Evolutionary conservation across 2,113 vertebrate genomes (phyloP).

Genomic region (Hepsetus odoe): DNA sequence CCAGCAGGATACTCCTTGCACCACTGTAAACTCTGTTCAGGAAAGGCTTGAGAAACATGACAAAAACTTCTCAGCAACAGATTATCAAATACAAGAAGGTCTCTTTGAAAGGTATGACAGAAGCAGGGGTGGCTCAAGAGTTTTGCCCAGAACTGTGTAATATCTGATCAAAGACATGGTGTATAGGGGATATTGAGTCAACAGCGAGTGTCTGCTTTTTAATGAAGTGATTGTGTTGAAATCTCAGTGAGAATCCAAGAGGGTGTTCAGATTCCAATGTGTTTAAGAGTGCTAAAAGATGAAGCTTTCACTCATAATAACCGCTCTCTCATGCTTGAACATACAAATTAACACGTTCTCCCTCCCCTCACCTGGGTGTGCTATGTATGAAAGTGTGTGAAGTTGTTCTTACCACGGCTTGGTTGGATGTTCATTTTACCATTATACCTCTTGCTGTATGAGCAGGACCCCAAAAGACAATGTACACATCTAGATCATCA

Average conservation of each 20-base stretch:
- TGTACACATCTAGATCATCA: too few species aligned
- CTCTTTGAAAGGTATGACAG: too few species aligned
- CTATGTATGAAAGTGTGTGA: conserved; percentile 8
- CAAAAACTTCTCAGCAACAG: too few species aligned
- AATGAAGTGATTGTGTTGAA: not conserved
- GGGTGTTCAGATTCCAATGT: not conserved
- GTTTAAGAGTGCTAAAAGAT: conserved; percentile 1
- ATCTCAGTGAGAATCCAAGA: not conserved
- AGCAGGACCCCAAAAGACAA: not conserved
- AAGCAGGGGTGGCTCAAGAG: too few species aligned
- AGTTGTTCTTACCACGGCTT: conserved; percentile 16
- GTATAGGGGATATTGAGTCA: not conserved
- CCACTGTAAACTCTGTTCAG: too few species aligned
- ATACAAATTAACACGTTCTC: conserved; percentile 35
- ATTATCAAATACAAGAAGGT: too few species aligned
- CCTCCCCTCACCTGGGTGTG: not conserved
- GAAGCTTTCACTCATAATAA: conserved; percentile 2
- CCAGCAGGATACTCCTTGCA: too few species aligned
- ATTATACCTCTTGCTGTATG: not conserved
- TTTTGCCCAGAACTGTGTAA: too few species aligned
- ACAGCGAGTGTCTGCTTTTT: not conserved
- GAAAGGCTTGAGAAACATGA: too few species aligned
- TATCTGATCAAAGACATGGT: too few species aligned
- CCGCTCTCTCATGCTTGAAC: conserved; percentile 8
- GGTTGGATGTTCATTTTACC: conserved; percentile 21